phyloP scores from a whole-genome alignment of 2,797 vertebrate species.

The Botia kubotai region DNA sequence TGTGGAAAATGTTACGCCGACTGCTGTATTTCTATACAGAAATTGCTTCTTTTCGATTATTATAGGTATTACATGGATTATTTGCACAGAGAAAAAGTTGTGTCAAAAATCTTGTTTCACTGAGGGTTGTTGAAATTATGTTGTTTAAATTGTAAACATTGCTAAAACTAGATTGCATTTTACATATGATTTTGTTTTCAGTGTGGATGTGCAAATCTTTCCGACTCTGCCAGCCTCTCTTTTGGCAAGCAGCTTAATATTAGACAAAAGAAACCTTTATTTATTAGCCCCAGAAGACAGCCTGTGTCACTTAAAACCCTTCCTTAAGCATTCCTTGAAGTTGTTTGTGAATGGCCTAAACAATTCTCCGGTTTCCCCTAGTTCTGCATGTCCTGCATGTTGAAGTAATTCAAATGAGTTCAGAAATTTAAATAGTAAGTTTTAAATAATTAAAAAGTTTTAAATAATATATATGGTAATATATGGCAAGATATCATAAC shows the following conservation, averaged over 20 bases:
- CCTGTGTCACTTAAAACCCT: neutral
- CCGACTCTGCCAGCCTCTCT: constrained; percentile 16
- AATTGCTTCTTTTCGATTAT: no score
- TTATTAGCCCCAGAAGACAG: neutral
- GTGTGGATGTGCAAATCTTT: neutral
- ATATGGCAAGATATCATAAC: no score
- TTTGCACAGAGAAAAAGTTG: no score
- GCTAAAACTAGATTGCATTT: constrained; percentile 57
- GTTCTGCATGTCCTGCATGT: neutral
- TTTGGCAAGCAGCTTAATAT: neutral
- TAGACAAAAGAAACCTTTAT: neutral
- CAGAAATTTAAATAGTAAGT: neutral
- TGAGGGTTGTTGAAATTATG: constrained; percentile 1
- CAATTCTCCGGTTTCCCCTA: neutral
- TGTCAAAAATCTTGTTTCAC: neutral
- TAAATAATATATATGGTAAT: neutral
- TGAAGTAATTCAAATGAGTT: neutral
- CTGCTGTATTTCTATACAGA: no score
- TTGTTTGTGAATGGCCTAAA: constrained; percentile 8
- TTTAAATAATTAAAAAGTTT: neutral
- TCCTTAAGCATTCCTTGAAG: neutral
- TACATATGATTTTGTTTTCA: constrained; percentile 33
- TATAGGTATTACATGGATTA: no score
- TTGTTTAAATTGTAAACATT: constrained; percentile 51
- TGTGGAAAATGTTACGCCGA: no score